phyloP scores from a whole-genome alignment of 1,140 invertebrate genomes.

The Procambarus clarkii region DNA sequence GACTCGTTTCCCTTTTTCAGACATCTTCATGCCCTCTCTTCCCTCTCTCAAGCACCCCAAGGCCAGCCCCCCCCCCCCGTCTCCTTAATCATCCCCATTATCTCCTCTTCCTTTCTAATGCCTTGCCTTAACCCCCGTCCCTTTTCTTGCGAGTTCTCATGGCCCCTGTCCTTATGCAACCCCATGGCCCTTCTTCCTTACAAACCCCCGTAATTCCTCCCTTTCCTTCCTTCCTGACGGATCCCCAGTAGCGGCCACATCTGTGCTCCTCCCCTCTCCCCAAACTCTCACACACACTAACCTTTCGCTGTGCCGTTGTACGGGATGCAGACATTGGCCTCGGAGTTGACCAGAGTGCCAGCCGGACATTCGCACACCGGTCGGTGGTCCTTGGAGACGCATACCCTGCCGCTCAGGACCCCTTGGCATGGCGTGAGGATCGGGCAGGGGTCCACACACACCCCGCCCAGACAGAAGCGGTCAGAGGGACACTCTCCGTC shows the following conservation, averaged over 20 bases:
- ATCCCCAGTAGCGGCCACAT: too few species aligned
- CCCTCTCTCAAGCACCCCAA: not conserved
- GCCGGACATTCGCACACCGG: constrained; percentile 73
- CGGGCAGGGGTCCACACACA: constrained; percentile 74
- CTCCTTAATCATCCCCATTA: not conserved
- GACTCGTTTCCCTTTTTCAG: not conserved
- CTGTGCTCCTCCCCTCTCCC: too few species aligned
- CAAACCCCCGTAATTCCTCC: too few species aligned
- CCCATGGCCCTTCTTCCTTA: too few species aligned
- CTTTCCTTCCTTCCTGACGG: too few species aligned
- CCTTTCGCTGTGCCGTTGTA: constrained; percentile 42
- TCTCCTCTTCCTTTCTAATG: too few species aligned
- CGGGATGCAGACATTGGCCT: constrained; percentile 70
- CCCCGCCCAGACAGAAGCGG: constrained; percentile 73
- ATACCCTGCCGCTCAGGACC: constrained; percentile 72
- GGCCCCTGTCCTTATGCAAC: too few species aligned
- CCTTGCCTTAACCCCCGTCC: too few species aligned
- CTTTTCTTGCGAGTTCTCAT: too few species aligned
- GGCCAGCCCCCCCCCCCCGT: too few species aligned
- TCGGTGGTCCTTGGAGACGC: constrained; percentile 73
- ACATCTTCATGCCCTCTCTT: not conserved
- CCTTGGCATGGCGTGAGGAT: constrained; percentile 72
- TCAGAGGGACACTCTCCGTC: constrained; percentile 73
- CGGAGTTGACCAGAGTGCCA: constrained; percentile 69
- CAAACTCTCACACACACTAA: constrained; percentile 6